Base-by-base conservation (phyloP, 2,113 vertebrate genomes). In the Terrapene triunguis region DNA sequence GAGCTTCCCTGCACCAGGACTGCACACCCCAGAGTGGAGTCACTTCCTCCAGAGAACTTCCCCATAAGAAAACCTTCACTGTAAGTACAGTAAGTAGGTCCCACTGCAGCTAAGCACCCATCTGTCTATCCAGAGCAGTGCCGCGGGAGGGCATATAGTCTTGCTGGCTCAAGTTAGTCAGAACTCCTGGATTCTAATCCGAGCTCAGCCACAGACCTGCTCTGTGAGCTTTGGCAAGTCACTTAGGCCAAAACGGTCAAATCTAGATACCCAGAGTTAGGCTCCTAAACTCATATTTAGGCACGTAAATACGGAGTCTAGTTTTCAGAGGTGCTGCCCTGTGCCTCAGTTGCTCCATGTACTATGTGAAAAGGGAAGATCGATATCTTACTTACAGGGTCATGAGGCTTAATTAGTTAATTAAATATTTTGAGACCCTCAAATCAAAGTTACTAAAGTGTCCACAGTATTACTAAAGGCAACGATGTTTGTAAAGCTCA, bases 401-500 rank as follows among this genome's bases (percentile, higher is more conserved):
- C 3, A 11, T 32, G 32, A 47, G 59, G 35, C 59, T 25, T 14
- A 13, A 25, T 27, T n/a, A 69, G 12, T 65, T 17, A 6, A 4
- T 19, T 17, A 50, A 24, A 8, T 9, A 22, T n/a, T 35, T 13
- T 10, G 79, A 4, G 54, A 22, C 5, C 38, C 42, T 84, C 0
- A 0, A 25, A 5, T 38, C 82, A 22, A 13, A 13, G 24, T 29
- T 16, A 25, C 7, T 47, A 1, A 38, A 0, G 16, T 1, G 0
- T 0, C 1, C 0, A 1, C 38, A 1, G 8, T 48, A 48, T 16
- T 51, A 53, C 1, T 0, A 59, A 0, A 3, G 42, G 65, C 21
- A n/a, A 55, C 16, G n/a, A 50, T 81, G 24, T 81, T 42, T 0
- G 0, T 35, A 24, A 25, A 13, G 1, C 11, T 38, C 55, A 38